Evolutionary conservation across 2,113 vertebrate genomes (phyloP).

Genomic region (Bufo gargarizans): DNA sequence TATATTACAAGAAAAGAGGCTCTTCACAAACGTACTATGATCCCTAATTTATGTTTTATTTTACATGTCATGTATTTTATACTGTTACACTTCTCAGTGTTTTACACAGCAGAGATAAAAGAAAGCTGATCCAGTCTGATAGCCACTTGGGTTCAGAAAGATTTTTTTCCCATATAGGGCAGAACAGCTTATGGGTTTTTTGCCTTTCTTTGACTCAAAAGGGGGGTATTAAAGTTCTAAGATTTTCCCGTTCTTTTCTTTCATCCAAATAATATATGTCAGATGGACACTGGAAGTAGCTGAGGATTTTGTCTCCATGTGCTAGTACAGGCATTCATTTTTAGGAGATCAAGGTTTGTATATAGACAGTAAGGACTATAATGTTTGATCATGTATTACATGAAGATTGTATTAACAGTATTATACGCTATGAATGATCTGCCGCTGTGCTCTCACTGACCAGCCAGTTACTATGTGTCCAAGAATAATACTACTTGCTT

Average conservation of each 20-base stretch:
- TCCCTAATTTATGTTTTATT: no score
- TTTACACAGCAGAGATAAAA: neutral
- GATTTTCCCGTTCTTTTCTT: neutral
- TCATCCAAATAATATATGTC: neutral
- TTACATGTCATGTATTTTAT: no score
- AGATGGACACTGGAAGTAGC: neutral
- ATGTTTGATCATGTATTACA: neutral
- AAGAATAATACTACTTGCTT: conserved; percentile 1
- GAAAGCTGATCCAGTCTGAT: neutral
- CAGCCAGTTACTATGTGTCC: neutral
- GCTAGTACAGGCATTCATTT: neutral
- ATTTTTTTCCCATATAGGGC: neutral
- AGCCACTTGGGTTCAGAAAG: neutral
- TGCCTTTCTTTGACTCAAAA: neutral
- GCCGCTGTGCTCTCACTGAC: neutral
- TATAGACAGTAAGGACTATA: neutral
- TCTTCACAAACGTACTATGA: no score
- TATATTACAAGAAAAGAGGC: no score
- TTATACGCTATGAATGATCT: neutral
- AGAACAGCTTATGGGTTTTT: neutral
- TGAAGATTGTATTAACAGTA: neutral
- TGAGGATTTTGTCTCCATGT: neutral
- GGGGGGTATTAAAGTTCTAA: no score
- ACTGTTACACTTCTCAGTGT: no score
- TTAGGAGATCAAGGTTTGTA: neutral